Evolutionary conservation across 2,113 vertebrate genomes (phyloP), one percentile per base, ranked within the genome.

Genomic region (Pandion haliaetus): DNA sequence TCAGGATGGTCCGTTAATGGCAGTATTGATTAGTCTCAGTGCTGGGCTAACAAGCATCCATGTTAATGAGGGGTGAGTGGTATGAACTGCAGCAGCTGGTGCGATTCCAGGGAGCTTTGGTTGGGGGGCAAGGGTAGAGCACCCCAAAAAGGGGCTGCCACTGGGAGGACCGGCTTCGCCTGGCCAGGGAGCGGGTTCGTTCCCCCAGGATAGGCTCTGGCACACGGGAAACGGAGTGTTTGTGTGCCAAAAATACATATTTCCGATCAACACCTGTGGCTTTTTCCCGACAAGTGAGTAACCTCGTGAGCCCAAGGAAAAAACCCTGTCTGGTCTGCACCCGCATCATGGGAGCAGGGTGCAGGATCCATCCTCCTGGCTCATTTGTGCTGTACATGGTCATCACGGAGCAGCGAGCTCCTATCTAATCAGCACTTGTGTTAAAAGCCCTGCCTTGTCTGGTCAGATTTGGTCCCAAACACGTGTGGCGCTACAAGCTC

Each of bases 1-100:
- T 97, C 96, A 34, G 91, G 82, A 24, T 91, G 67, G 94, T 84
- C 86, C 47, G 78, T 96, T 97, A 96, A 94, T 92, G 93, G 94
- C 85, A 73, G 88, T 97, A 97, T 96, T 94, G 97, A 98, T 98
- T 93, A 96, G 95, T 71, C 95, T 94, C 83, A 34, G 85, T 5
- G 12, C 97, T 86, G 82, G 79, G 94, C 96, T 97, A 96, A 97
- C 47, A 57, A 97, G 96, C 86, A 67, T 77, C 96, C 87, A 82
- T 94, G 95, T 47, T 98, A 97, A 98, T 88, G 93, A 98, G 94
- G 93, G 94, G 65, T n/a, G 95, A 95, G 89, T 2, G 55, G 72
- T 74, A 92, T 67, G 93, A 82, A 57, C 23, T 84, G 82, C 93
- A 74, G 95, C 82, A 67, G 79, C 94, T 49, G 72, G 28, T 76